Base-by-base conservation (phyloP, 2,888 invertebrate species). In the Trisateles emortualis region DNA sequence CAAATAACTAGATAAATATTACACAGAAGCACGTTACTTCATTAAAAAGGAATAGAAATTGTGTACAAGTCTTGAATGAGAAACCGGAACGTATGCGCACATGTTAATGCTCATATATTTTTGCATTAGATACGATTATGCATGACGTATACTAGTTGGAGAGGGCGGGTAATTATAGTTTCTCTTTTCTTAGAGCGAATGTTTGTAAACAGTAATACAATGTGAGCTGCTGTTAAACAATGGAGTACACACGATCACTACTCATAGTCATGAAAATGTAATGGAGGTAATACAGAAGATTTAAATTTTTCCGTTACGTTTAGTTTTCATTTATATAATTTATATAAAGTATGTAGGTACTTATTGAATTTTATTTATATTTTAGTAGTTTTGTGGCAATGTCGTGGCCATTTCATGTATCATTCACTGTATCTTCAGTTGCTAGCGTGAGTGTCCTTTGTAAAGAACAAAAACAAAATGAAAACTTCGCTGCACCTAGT, bases 151-250 rank as follows among this genome's bases (percentile, higher is more conserved):
- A 43, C 40, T 39, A 16, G 44, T 17, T 47, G 36, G 41, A 45
- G 57, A 70, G 38, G 65, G 57, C 45, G 42, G 44, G 30, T 59
- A 58, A 44, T 47, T 39, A 14, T 19, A 54, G 55, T 71, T 72
- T 70, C 68, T 72, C 68, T 61, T 70, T 57, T 54, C 52, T 59
- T 48, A 41, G 40, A 16, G 53, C 48, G 36, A 54, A 30, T 64
- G 54, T 68, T 70, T 65, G 59, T 70, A 68, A 68, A 70, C 55
- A 70, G 32, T 55, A 11, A 52, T 26, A 59, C 57, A 59, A 70
- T 68, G n/a, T n/a, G n/a, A n/a, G 56, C 51, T 2, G 29, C 16
- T 10, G 22, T 17, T 41, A 48, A 70, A 70, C 68, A 70, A 70
- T 68, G 50, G 58, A 22, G 40, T 22, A 24, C 43, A 47, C 45